Conservation (phyloP, 2,797 vertebrate genomes). For the Sebastes vulpes region DNA sequence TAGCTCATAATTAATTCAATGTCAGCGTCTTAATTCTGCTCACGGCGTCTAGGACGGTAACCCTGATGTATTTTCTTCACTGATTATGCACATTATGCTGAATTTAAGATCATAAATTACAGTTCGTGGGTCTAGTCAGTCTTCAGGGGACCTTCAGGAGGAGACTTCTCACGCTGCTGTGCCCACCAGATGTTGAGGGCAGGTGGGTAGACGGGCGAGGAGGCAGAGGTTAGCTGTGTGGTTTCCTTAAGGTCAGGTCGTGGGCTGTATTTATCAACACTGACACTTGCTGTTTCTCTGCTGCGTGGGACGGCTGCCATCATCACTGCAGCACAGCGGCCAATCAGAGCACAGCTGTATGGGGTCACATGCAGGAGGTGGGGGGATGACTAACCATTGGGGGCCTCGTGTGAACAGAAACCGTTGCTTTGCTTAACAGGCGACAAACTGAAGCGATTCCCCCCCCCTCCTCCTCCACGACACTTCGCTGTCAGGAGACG, state of each 20-base stretch:
- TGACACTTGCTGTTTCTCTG: slow-evolving; percentile 42
- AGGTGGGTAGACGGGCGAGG: slow-evolving; percentile 38
- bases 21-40: slow-evolving; percentile 19
- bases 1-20: slow-evolving; percentile 47
- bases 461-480: background rate
- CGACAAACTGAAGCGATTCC: background rate
- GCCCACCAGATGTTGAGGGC: slow-evolving; percentile 52
- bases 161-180: slow-evolving; percentile 12
- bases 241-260: slow-evolving; percentile 56
- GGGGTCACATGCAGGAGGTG: slow-evolving; percentile 25
- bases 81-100: background rate
- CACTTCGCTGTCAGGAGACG: slow-evolving; percentile 1
- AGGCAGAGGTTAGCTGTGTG: slow-evolving; percentile 24
- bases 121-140: background rate
- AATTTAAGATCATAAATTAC: background rate
- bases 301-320: slow-evolving; percentile 49
- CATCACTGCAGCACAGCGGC: background rate
- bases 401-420: background rate
- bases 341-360: slow-evolving; percentile 43
- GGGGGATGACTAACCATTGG: slow-evolving; percentile 19
- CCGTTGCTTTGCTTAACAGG: background rate
- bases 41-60: background rate
- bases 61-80: background rate
- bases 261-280: slow-evolving; percentile 60
- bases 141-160: background rate